phyloP scores from a whole-genome alignment of 2,113 vertebrate genomes.

The Regulus satrapa region DNA sequence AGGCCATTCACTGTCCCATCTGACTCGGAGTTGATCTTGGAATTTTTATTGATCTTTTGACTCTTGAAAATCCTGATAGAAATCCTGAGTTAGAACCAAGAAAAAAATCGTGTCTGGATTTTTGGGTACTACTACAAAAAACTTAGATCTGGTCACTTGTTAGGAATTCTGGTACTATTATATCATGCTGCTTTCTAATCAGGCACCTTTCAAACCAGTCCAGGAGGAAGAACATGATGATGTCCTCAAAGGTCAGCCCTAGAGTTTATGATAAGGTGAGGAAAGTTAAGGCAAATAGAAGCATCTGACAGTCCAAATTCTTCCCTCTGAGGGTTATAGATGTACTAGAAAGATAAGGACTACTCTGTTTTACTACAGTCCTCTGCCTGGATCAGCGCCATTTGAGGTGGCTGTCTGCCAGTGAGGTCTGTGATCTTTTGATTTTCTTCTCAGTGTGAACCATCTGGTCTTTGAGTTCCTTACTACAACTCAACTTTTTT shows the following conservation, averaged over 20 bases:
- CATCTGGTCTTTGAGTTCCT: neutral
- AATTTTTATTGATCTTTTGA: neutral
- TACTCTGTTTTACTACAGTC: neutral
- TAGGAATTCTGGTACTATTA: neutral
- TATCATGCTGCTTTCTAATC: neutral
- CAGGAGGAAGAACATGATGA: neutral
- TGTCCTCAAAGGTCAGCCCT: neutral
- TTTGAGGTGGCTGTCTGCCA: neutral
- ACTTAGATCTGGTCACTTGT: neutral
- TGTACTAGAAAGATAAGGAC: neutral
- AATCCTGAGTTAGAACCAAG: neutral
- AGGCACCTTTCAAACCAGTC: neutral
- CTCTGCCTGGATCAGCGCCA: neutral
- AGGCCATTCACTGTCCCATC: neutral
- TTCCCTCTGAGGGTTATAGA: neutral
- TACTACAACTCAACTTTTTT: neutral
- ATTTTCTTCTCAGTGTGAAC: conserved; percentile 4
- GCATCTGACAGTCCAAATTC: neutral
- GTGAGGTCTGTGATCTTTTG: conserved; percentile 1
- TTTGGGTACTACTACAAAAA: neutral
- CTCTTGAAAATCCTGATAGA: neutral
- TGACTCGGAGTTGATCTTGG: neutral
- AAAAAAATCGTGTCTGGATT: neutral
- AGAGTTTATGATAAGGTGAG: neutral
- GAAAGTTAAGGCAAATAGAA: neutral